Evolutionary conservation across 2,888 invertebrate species (phyloP), one percentile per base, ranked within the genome.

Genomic region (Agrochola macilenta): DNA sequence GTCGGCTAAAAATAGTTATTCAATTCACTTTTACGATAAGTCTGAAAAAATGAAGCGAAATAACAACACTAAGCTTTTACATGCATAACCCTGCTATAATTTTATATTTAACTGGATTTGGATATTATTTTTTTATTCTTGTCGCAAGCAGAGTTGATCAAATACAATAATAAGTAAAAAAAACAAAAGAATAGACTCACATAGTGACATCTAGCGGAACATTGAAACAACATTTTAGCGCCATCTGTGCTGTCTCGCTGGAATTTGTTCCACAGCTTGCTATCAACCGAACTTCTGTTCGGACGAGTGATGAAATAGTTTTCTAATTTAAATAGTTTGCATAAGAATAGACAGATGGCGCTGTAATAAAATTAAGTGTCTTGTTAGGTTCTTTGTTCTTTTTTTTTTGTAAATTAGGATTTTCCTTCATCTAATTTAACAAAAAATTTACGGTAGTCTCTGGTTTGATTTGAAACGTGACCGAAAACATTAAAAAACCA

Each of bases 121-220:
- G 39, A 60, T 58, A 26, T 5, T 9, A 5, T 17, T 35, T 39
- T n/a, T 11, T 17, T 17, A 26, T 11, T 23, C 4, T 26, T 23
- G 1, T 1, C 12, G 14, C 5, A 14, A 46, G 7, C 39, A 14
- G 4, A 5, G 7, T 17, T 1, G 8, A 30, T 39, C n/a, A 26
- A 63, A n/a, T 20, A 54, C 7, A 14, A 14, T 43, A 8, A 14
- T 20, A 49, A 26, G 0, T 3, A 17, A 8, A 43, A 60, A 8
- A 61, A 26, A 35, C 2, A 3, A n/a, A n/a, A n/a, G 3, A 14
- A 54, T 68, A 39, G n/a, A 52, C 26, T 70, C 64, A 0, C 60
- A 20, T 61, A 70, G 20, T 58, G 88, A 78, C 89, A 89, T 83
- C 91, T 90, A 70, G 60, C 54, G 23, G 4, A 11, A 39, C 17